Evolutionary conservation across 2,113 vertebrate genomes (phyloP).

Genomic region (Mastomys coucha): DNA sequence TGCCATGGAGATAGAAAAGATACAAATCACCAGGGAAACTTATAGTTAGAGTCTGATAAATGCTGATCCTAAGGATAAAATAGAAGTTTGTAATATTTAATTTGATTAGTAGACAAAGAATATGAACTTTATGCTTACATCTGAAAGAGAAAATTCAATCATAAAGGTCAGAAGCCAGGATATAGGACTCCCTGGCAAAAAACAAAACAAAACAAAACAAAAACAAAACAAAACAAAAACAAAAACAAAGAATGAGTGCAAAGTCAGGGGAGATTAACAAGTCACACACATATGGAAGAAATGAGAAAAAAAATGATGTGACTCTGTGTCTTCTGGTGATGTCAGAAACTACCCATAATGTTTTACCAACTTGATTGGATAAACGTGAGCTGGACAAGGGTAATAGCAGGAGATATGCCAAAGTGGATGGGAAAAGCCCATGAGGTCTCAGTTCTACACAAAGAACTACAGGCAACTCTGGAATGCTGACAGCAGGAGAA

Average conservation of each 20-base stretch:
- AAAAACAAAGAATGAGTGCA: not conserved
- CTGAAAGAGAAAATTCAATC: not conserved
- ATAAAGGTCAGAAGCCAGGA: not conserved
- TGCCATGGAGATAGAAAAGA: accelerated
- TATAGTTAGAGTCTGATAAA: not conserved
- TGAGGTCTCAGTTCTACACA: not conserved
- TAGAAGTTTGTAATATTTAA: not conserved
- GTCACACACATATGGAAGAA: not conserved
- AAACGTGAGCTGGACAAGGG: not conserved
- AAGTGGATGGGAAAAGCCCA: not conserved
- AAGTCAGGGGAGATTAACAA: not conserved
- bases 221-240: too few relatives aligned
- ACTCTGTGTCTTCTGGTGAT: not conserved
- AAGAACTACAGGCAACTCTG: too few relatives aligned
- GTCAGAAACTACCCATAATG: not conserved
- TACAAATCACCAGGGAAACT: not conserved
- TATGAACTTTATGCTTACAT: not conserved
- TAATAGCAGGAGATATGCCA: not conserved
- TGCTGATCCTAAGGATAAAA: not conserved
- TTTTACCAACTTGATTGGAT: not conserved
- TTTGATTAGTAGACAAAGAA: not conserved
- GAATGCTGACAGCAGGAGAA: not conserved
- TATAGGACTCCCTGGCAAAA: not conserved
- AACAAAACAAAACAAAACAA: too few relatives aligned
- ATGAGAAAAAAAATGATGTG: not conserved